Percentiles rank a stretch among this genome's conserved stretches.
phyloP scores from a whole-genome alignment of 2,888 invertebrate species.

The Archaeoteleia sp. region DNA sequence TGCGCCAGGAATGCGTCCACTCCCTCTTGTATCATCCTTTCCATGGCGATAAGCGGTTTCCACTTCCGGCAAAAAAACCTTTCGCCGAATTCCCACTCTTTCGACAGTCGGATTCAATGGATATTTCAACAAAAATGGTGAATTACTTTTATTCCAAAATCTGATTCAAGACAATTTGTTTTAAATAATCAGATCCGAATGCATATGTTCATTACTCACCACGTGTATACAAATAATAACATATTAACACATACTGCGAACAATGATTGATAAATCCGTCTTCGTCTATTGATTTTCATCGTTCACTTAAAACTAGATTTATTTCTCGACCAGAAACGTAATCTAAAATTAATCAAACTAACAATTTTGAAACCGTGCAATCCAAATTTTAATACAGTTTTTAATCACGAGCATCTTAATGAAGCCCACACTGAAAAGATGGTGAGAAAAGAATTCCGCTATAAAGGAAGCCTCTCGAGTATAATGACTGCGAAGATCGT shows the following conservation, averaged over 20 bases:
- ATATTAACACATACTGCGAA: background rate
- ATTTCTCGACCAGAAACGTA: constrained; percentile 27
- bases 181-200: constrained; percentile 8
- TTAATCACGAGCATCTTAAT: constrained; percentile 69
- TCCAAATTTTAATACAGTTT: constrained; percentile 50
- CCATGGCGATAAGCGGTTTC: constrained; percentile 56
- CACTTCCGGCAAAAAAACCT: constrained; percentile 63
- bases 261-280: background rate
- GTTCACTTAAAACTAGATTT: constrained; percentile 36
- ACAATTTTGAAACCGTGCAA: constrained; percentile 42
- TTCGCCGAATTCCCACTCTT: constrained; percentile 52
- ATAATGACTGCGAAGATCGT: constrained; percentile 55
- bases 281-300: constrained; percentile 24
- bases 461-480: constrained; percentile 43
- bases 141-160: too few relatives aligned
- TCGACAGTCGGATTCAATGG: too few relatives aligned
- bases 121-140: too few relatives aligned
- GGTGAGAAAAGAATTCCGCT: constrained; percentile 54
- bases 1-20: constrained; percentile 68
- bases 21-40: constrained; percentile 56
- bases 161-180: constrained; percentile 3
- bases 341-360: constrained; percentile 48
- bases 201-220: too few relatives aligned
- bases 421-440: constrained; percentile 50
- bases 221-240: constrained; percentile 3